Base-by-base conservation (phyloP, 2,113 vertebrate genomes). In the Etheostoma spectabile region DNA sequence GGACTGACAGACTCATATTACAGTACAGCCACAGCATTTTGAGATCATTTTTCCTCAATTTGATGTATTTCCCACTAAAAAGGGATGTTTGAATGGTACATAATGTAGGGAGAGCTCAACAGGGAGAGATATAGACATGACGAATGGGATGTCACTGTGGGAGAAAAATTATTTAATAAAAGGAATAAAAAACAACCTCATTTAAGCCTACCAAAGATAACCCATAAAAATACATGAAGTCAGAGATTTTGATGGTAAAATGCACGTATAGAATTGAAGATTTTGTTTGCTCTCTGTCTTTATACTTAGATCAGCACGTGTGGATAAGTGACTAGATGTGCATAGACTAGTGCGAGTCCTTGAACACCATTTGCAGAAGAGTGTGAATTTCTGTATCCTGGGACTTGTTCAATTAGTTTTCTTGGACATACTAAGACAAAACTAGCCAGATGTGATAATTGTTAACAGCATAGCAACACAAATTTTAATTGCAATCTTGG, bases 401-500 rank as follows among this genome's bases (percentile, higher is more conserved):
- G 52, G 48, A 64, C 52, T 69, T 59, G 55, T 60, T 69, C 70
- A 53, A 48, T 30, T 42, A 21, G 22, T 60, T 74, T 52, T 48
- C n/a, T 77, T 46, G 56, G 59, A 74, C 82, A 77, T 33, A 38
- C 7, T 70, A 30, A 79, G 56, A 77, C 64, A 46, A 68, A 77
- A 55, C 11, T 30, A 68, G 81, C 84, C 65, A 82, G 24, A 83
- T 73, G 64, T 56, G 67, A 74, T 85, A 66, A 85, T 75, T 81
- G 68, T 77, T 88, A 74, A 78, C 48, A 74, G 64, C 67, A 33
- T 22, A 48, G 18, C 67, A 82, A 82, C 62, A 77, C 53, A 42
- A 45, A 35, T 77, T 90, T 88, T 86, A 84, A 86, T 80, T 71
- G 62, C 68, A 69, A 63, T 84, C 59, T 65, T 65, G 60, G 57